These are phyloP conservation scores for Patagioenas fasciata DNA, from an alignment of 2,113 vertebrate genomes.

Conservation along the genomic window DNA sequence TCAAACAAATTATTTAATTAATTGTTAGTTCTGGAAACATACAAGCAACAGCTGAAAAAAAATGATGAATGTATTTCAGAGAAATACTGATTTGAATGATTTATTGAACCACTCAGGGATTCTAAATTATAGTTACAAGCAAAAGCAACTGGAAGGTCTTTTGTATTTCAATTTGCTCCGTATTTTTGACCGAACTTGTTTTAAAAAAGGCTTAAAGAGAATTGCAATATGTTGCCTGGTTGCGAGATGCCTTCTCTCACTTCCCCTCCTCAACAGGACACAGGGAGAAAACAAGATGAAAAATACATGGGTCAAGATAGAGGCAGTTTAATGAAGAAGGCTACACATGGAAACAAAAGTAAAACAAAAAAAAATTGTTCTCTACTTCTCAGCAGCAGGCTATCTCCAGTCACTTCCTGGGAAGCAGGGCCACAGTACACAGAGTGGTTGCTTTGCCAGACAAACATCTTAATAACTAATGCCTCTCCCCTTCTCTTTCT, in stretches of 20 bases:
- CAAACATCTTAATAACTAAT: not conserved
- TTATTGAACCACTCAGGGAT: not conserved
- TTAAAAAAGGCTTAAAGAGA: not conserved
- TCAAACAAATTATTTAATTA: not conserved
- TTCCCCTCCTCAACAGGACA: not conserved
- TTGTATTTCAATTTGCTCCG: not conserved
- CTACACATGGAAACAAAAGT: not conserved
- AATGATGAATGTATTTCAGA: not conserved
- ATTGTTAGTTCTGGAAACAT: not conserved
- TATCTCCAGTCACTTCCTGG: not conserved
- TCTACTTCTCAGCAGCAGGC: not conserved
- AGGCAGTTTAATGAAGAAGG: not conserved
- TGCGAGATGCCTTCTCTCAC: not conserved
- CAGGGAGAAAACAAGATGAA: not conserved
- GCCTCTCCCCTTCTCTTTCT: too few species aligned
- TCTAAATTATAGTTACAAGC: not conserved
- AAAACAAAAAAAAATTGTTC: not conserved
- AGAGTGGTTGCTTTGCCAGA: fast-evolving
- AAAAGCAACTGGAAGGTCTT: not conserved
- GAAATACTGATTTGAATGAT: not conserved
- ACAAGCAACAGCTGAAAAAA: not conserved
- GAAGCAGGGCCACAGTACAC: not conserved
- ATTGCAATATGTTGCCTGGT: not conserved
- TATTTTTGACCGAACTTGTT: not conserved
- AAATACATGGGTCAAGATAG: not conserved